A percentile compares a stretch with the other conserved stretches of the same genome.
These are phyloP conservation scores for Pocota personata DNA, from an alignment of 2,888 invertebrate genomes.

Conservation along the genomic window DNA sequence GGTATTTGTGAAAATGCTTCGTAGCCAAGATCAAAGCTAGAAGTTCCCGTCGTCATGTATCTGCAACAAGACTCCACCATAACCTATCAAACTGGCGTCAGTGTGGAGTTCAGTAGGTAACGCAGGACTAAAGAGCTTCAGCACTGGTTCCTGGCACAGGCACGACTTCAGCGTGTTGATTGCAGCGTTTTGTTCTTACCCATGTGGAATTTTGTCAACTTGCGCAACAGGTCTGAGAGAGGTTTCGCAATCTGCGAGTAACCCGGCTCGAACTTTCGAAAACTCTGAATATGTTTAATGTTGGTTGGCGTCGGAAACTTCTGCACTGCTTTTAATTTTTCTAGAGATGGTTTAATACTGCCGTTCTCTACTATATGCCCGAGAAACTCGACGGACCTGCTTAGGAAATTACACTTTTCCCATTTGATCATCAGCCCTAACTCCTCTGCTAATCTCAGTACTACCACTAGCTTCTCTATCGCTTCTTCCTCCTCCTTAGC, in stretches of 20 bases:
- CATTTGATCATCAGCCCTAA: constrained; percentile 13
- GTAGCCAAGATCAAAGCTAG: too few species aligned
- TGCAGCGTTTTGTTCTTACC: neutral
- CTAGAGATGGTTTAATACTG: neutral
- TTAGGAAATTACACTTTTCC: constrained; percentile 8
- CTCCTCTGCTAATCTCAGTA: neutral
- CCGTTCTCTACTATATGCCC: constrained; percentile 25
- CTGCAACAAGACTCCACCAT: neutral
- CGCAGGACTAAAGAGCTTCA: constrained; percentile 6
- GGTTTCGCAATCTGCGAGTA: neutral
- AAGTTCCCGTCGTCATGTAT: constrained; percentile 6
- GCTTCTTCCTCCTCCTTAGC: neutral
- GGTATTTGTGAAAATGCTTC: too few species aligned
- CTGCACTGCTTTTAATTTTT: too few species aligned
- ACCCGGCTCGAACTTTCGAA: constrained; percentile 6
- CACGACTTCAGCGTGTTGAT: neutral
- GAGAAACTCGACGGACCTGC: constrained; percentile 7
- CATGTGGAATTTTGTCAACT: neutral
- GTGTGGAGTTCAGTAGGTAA: neutral
- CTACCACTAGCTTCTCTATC: neutral
- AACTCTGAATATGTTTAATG: constrained; percentile 25
- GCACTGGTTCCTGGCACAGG: neutral
- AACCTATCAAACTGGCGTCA: neutral
- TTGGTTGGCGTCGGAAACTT: too few species aligned
- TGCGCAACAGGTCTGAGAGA: neutral